Conservation (phyloP, 2,797 vertebrate genomes). For the Siniperca scherzeri region DNA sequence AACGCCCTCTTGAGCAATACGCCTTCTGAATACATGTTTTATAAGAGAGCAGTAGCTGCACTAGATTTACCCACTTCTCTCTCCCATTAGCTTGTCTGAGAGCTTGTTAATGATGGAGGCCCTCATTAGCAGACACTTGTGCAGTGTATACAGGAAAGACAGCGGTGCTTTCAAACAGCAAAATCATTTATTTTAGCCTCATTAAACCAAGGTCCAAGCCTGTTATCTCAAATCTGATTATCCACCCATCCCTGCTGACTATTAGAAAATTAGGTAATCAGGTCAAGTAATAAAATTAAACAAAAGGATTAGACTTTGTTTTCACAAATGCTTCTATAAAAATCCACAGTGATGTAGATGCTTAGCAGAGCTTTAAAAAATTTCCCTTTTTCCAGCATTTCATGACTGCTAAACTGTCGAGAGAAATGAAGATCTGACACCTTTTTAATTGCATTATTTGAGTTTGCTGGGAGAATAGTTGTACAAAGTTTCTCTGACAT, state of each 20-base stretch:
- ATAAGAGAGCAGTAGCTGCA: conserved; percentile 15
- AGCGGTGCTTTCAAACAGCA: conserved; percentile 8
- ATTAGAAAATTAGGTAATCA: conserved; percentile 23
- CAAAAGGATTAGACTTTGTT: background rate
- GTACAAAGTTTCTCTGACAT: conserved; percentile 7
- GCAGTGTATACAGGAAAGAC: conserved; percentile 1
- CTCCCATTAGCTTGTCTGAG: conserved; percentile 37
- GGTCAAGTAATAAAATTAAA: conserved; percentile 18
- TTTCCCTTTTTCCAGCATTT: background rate
- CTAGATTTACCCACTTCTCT: conserved; percentile 13
- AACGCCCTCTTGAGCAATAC: background rate
- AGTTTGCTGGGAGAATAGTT: background rate
- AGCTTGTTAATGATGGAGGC: conserved; percentile 41
- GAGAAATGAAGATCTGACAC: conserved; percentile 10
- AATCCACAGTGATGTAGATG: background rate
- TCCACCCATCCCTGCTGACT: conserved; percentile 15
- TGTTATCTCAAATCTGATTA: conserved; percentile 44
- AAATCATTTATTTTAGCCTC: conserved; percentile 52
- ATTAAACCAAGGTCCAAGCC: conserved; percentile 31
- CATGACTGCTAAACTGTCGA: background rate
- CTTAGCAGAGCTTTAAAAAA: background rate
- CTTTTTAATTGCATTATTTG: background rate
- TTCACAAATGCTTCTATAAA: background rate
- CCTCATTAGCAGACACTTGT: conserved; percentile 52
- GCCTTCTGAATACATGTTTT: conserved; percentile 18